A percentile compares a stretch with the other conserved stretches of the same genome.
Evolutionary conservation across 2,797 vertebrate genomes (phyloP).

Genomic region (Hoplostethus atlanticus): DNA sequence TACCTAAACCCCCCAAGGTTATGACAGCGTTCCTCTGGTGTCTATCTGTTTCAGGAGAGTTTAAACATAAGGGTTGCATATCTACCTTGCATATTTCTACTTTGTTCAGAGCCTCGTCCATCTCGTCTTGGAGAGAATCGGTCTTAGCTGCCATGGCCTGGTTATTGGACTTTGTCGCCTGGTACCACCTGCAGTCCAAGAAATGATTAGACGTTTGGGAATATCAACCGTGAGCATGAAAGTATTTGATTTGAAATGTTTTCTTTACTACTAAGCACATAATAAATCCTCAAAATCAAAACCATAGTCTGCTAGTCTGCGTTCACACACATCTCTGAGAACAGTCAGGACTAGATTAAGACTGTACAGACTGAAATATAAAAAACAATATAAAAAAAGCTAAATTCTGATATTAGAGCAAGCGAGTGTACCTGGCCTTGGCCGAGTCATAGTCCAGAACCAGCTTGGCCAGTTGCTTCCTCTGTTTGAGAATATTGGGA

Average conservation of each 20-base stretch:
- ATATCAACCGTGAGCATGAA: not conserved
- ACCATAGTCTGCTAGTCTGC: no score
- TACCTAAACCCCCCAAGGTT: not conserved
- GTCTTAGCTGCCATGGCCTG: conserved; percentile 92
- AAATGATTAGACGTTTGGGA: not conserved
- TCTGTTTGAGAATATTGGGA: conserved; percentile 96
- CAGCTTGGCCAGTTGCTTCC: conserved; percentile 93
- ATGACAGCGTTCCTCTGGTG: not conserved
- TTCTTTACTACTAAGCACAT: not conserved
- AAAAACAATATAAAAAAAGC: not conserved
- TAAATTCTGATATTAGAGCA: not conserved
- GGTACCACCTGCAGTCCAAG: conserved; percentile 86
- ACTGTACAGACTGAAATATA: not conserved
- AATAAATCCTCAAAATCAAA: no score
- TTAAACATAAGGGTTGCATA: not conserved
- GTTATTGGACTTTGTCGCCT: conserved; percentile 92
- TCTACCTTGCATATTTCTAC: conserved; percentile 97
- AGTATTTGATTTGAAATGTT: not conserved
- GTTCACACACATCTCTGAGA: not conserved
- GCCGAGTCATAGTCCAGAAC: conserved; percentile 98
- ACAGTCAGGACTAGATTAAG: no score
- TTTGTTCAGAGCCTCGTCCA: conserved; percentile 98
- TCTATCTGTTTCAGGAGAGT: not conserved
- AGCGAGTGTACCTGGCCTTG: conserved; percentile 86
- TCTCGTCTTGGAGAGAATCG: conserved; percentile 96